Evolutionary conservation across 2,797 vertebrate genomes (phyloP).

Genomic region (Gambelia wislizenii): DNA sequence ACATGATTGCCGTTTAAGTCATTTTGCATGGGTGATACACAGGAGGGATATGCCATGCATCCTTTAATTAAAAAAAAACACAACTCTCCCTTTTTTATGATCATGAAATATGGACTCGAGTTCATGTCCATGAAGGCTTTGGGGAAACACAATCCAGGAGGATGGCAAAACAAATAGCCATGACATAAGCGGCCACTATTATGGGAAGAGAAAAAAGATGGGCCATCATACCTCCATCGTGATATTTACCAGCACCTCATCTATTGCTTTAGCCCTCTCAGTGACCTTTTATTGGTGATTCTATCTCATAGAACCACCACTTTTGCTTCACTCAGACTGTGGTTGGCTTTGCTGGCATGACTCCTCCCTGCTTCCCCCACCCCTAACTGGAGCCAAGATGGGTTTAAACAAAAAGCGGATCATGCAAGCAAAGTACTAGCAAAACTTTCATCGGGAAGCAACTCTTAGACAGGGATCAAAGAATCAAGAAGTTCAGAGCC

Average conservation of each 20-base stretch:
- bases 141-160: conserved; percentile 48
- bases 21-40: not conserved
- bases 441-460: conserved; percentile 6
- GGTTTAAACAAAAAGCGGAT: conserved; percentile 35
- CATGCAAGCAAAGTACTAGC: conserved; percentile 8
- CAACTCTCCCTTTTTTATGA: not conserved
- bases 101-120: conserved; percentile 56
- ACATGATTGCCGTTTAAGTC: not conserved
- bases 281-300: conserved; percentile 43
- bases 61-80: not conserved
- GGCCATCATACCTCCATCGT: conserved; percentile 27
- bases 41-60: not conserved
- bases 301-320: conserved; percentile 21
- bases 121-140: conserved; percentile 59
- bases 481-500: not conserved
- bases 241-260: conserved; percentile 49
- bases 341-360: conserved; percentile 21
- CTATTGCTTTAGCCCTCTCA: conserved; percentile 31
- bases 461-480: conserved; percentile 3
- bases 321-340: conserved; percentile 23
- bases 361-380: not conserved
- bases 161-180: conserved; percentile 64
- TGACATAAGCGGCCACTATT: conserved; percentile 44
- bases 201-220: not conserved
- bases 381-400: not conserved